A percentile compares a stretch with the other conserved stretches of the same genome.
phyloP scores from a whole-genome alignment of 2,797 vertebrate species.

The Triplophysa yarkandensis region DNA sequence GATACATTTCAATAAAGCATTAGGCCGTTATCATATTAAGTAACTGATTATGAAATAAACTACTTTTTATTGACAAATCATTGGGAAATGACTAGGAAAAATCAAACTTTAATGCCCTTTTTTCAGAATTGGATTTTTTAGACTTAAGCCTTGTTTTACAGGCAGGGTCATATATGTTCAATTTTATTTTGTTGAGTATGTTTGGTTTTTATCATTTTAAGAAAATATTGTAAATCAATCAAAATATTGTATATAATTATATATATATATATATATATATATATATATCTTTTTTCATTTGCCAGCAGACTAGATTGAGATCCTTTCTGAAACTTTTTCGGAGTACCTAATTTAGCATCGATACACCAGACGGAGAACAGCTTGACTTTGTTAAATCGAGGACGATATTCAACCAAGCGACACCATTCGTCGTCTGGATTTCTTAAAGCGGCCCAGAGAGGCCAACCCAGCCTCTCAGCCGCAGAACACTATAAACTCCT shows the following conservation, averaged over 20 bases:
- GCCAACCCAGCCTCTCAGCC: conserved; percentile 65
- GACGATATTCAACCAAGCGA: conserved; percentile 81
- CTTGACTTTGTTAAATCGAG: conserved; percentile 83
- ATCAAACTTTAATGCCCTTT: too few species aligned
- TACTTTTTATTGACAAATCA: not conserved
- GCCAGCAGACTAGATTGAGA: conserved; percentile 71
- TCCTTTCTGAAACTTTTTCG: conserved; percentile 72
- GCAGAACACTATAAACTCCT: conserved; percentile 64
- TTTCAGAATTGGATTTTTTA: too few species aligned
- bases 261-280: too few species aligned
- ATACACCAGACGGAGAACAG: conserved; percentile 82
- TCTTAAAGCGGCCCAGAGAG: conserved; percentile 81
- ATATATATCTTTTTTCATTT: not conserved
- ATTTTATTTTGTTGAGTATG: not conserved
- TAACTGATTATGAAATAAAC: not conserved
- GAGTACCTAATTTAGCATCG: conserved; percentile 76
- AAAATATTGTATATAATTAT: not conserved
- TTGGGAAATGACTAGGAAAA: too few species aligned
- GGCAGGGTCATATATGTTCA: too few species aligned
- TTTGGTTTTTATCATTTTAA: not conserved
- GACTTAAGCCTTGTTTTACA: too few species aligned
- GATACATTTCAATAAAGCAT: conserved; percentile 1
- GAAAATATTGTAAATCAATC: too few species aligned
- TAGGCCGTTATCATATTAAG: not conserved
- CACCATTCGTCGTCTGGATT: conserved; percentile 90